These are phyloP conservation scores for Galeruca laticollis DNA, from an alignment of 2,888 invertebrate genomes.

Conservation along the genomic window DNA sequence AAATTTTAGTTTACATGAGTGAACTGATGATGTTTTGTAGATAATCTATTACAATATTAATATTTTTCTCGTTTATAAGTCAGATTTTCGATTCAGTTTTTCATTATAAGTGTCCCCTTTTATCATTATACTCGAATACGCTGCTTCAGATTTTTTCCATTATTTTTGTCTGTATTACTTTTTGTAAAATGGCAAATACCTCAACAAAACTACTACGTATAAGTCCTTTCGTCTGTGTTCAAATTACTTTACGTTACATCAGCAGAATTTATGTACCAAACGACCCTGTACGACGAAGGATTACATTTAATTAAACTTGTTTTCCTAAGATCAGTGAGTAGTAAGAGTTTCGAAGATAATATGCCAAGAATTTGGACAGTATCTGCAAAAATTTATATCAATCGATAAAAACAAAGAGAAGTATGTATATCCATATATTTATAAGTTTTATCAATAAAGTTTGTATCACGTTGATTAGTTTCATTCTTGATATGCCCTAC, in stretches of 20 bases:
- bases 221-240: background rate
- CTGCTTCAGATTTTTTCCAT: too few relatives aligned
- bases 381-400: constrained; percentile 45
- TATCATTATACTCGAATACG: too few relatives aligned
- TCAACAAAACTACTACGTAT: background rate
- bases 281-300: constrained; percentile 11
- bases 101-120: too few relatives aligned
- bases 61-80: too few relatives aligned
- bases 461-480: constrained; percentile 26
- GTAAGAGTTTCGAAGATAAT: constrained; percentile 33
- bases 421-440: constrained; percentile 29
- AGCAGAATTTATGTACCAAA: constrained; percentile 19
- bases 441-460: constrained; percentile 55
- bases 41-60: too few relatives aligned
- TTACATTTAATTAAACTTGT: constrained; percentile 42
- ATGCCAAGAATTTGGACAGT: constrained; percentile 38
- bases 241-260: background rate
- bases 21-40: too few relatives aligned
- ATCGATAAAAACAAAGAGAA: constrained; percentile 45
- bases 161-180: background rate
- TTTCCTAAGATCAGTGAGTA: constrained; percentile 33
- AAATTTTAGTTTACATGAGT: too few relatives aligned
- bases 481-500: constrained; percentile 5
- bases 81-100: too few relatives aligned
- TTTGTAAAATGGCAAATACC: background rate